Percentiles rank a stretch among this genome's conserved stretches.
phyloP scores from a whole-genome alignment of 2,797 vertebrate species.

The Ispidina lecontei region DNA sequence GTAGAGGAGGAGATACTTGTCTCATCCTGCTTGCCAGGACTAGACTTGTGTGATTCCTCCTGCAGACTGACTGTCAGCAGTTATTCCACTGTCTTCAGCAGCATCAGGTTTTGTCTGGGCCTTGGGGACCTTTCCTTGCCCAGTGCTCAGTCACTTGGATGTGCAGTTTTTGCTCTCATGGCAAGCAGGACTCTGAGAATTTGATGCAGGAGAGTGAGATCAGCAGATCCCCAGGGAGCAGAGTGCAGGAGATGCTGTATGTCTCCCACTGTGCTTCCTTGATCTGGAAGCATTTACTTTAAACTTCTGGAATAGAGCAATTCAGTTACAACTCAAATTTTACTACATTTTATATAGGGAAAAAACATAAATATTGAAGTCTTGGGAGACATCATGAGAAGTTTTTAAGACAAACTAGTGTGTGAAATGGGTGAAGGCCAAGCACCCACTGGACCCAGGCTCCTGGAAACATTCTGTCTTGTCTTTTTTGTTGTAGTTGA shows the following conservation, averaged over 20 bases:
- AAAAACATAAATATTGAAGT: background rate
- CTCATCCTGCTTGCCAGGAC: background rate
- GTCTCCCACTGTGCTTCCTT: background rate
- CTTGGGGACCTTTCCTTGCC: background rate
- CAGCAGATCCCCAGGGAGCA: background rate
- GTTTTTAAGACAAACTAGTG: background rate
- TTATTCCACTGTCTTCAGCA: background rate
- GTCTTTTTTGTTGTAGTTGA: constrained; percentile 81
- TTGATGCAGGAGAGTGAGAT: background rate
- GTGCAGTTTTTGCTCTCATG: background rate
- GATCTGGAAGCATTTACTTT: background rate
- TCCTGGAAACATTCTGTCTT: background rate
- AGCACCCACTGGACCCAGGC: background rate
- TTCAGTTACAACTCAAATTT: background rate
- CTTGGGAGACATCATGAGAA: background rate
- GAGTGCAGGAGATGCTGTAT: background rate
- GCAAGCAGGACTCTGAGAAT: background rate
- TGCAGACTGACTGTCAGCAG: background rate
- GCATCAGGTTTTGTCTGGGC: background rate
- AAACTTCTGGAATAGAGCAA: background rate
- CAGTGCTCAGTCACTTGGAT: background rate
- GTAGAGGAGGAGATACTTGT: background rate
- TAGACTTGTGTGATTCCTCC: background rate
- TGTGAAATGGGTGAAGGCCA: background rate
- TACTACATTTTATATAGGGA: background rate